These are phyloP conservation scores for Tiliacea aurago DNA, from an alignment of 2,888 invertebrate genomes.

Conservation along the genomic window DNA sequence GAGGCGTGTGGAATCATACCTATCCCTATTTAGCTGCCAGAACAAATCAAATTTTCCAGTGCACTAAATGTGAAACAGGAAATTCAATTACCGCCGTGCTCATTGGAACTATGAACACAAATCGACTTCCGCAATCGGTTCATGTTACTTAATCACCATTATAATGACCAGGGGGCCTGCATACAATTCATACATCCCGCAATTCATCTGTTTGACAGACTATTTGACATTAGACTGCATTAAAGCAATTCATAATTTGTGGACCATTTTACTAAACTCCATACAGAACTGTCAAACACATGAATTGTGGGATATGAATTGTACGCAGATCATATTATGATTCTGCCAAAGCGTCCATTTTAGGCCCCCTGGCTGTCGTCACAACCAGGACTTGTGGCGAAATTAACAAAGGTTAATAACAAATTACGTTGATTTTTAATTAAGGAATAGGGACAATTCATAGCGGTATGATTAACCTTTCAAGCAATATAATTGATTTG, in stretches of 20 bases:
- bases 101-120: not conserved
- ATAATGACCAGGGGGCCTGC: too few species aligned
- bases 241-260: too few species aligned
- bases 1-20: not conserved
- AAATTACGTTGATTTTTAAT: not conserved
- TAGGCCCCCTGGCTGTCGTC: not conserved
- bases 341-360: too few species aligned
- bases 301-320: too few species aligned
- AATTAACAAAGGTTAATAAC: not conserved
- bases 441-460: not conserved
- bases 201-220: too few species aligned
- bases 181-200: too few species aligned
- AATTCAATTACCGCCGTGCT: not conserved
- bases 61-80: conserved; percentile 1
- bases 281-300: too few species aligned
- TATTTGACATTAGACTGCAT: too few species aligned
- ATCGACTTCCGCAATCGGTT: not conserved
- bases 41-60: not conserved
- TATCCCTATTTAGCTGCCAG: not conserved
- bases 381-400: not conserved
- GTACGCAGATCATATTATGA: too few species aligned
- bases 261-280: too few species aligned
- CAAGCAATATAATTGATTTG: conserved; percentile 8
- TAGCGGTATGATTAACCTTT: not conserved
- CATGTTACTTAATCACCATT: conserved; percentile 12